These are phyloP conservation scores for Myiopsitta monachus DNA, from an alignment of 2,113 vertebrate genomes.

Conservation along the genomic window DNA sequence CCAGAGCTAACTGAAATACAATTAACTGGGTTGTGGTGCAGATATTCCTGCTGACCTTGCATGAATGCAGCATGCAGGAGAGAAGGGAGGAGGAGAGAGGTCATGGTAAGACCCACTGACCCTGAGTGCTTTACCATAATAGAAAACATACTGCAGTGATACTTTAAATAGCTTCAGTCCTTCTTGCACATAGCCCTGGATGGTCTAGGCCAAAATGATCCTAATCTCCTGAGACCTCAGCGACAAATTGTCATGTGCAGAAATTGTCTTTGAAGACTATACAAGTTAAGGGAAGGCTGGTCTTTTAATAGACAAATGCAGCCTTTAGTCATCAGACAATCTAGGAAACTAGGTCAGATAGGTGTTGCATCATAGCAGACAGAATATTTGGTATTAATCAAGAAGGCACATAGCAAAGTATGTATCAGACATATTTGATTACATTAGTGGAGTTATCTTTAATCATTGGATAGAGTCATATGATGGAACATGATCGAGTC, in stretches of 20 bases:
- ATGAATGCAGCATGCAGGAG: neutral
- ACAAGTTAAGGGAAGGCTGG: neutral
- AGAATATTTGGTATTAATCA: neutral
- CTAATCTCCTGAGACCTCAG: neutral
- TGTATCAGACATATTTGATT: neutral
- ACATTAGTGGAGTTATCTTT: constrained; percentile 15
- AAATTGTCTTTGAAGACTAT: neutral
- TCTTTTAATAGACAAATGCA: neutral
- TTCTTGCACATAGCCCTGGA: neutral
- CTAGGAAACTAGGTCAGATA: neutral
- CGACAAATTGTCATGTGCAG: neutral
- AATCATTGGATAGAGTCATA: neutral
- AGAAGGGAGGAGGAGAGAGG: neutral
- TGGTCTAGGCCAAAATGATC: neutral
- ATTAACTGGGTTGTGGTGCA: neutral
- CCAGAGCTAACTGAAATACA: neutral
- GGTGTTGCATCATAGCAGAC: neutral
- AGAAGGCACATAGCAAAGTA: neutral
- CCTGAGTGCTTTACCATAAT: neutral
- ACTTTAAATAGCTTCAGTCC: neutral
- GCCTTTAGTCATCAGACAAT: neutral
- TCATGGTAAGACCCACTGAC: neutral
- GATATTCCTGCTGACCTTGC: neutral
- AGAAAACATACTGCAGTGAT: neutral
- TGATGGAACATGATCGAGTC: constrained; percentile 41